Percentiles rank a stretch among this genome's conserved stretches.
Conservation (phyloP, 2,888 invertebrate species). For the Yponomeuta plumbellus region DNA sequence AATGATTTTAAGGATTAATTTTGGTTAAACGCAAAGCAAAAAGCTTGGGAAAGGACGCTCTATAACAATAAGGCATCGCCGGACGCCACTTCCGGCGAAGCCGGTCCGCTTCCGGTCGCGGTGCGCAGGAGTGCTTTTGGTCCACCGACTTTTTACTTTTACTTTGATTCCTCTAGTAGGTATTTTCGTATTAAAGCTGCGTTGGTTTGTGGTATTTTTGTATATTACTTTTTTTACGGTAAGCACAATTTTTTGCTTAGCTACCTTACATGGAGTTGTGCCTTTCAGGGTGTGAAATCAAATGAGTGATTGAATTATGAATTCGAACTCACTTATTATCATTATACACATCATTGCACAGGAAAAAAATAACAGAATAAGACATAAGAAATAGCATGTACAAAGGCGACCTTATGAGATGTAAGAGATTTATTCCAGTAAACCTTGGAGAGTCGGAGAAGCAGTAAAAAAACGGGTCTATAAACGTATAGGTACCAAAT, state of each 20-base stretch:
- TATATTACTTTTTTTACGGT: neutral
- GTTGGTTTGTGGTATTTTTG: neutral
- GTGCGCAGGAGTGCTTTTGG: constrained; percentile 26
- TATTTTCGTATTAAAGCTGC: neutral
- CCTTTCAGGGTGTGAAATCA: too few species aligned
- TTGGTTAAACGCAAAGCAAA: neutral
- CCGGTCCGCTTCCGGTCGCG: constrained; percentile 42
- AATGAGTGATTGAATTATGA: too few species aligned
- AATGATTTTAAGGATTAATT: neutral
- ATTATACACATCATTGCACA: too few species aligned
- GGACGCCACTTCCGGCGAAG: constrained; percentile 35
- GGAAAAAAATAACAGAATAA: too few species aligned
- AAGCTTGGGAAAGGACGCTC: neutral
- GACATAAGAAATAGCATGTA: too few species aligned
- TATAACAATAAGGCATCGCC: constrained; percentile 30
- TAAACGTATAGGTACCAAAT: too few species aligned
- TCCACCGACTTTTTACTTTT: constrained; percentile 4
- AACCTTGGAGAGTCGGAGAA: too few species aligned
- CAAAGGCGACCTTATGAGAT: too few species aligned
- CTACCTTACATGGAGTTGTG: neutral
- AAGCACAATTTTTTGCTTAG: neutral
- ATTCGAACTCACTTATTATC: too few species aligned
- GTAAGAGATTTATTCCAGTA: too few species aligned
- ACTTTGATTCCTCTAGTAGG: neutral
- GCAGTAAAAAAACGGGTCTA: too few species aligned